Base-by-base conservation (phyloP, 2,113 vertebrate genomes). In the Syrmaticus mikado region DNA sequence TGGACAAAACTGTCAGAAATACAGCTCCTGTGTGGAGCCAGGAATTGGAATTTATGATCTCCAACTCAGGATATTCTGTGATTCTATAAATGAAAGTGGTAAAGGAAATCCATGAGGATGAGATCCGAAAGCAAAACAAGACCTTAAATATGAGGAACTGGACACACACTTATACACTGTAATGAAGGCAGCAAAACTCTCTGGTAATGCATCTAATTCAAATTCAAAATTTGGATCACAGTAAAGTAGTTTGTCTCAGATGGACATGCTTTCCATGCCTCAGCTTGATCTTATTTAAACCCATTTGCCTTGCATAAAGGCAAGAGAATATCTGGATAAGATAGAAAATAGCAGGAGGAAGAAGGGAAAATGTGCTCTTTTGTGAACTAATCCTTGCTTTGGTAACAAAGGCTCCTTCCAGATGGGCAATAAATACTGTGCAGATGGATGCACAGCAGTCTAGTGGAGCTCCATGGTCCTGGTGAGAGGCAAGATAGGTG, bases 301-400 rank as follows among this genome's bases (percentile, higher is more conserved):
- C 40, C 9, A 38, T 22, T 70, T 87, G 45, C 5, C 28, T 82
- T 84, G 15, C 14, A 19, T 66, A 78, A 73, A 66, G 6, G 13
- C 43, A 71, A 82, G 85, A 52, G 92, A 95, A 92, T 64, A 82
- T 92, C 88, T 92, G 91, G 82, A 93, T 17, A 43, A 71, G 45
- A 73, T 45, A 52, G 74, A 61, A 81, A 89, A 80, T 34, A 77
- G 38, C 27, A 48, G 7, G 62, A 89, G 40, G 3, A n/a, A 53
- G 79, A 41, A 78, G 20, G 46, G 60, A 61, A 86, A 82, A 11
- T 2, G 15, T 46, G 21, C 10, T 88, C 34, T 32, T 36, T 22
- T 25, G 15, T 24, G 30, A 60, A 50, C 28, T 75, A 64, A 93
- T 66, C 32, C 48, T 58, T 60, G 9, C 18, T 70, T 83, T 50